Conservation (phyloP, 2,888 invertebrate species). For the Cephus spinipes region DNA sequence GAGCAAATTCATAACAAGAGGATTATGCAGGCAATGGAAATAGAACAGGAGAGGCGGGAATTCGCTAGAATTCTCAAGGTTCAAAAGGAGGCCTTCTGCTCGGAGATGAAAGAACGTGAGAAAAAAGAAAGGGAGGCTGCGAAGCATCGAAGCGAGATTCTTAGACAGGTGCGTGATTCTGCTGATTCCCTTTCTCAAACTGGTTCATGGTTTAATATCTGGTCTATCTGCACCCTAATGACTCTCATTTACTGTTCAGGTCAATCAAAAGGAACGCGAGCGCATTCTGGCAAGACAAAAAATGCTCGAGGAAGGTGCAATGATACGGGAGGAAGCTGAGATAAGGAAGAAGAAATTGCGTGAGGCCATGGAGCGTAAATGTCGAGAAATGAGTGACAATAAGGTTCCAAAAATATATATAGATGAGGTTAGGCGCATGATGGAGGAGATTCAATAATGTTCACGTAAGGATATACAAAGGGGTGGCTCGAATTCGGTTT, state of each 20-base stretch:
- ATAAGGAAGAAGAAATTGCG: slow-evolving; percentile 69
- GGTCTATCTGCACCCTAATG: background rate
- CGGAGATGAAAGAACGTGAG: slow-evolving; percentile 68
- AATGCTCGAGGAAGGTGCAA: slow-evolving; percentile 76
- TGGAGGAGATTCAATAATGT: slow-evolving; percentile 48
- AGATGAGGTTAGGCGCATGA: slow-evolving; percentile 65
- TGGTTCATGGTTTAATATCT: background rate
- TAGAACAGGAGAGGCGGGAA: slow-evolving; percentile 74
- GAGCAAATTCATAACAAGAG: slow-evolving; percentile 73
- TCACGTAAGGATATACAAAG: background rate
- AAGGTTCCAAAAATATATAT: slow-evolving; percentile 72
- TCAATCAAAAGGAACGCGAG: slow-evolving; percentile 77
- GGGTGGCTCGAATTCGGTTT: background rate
- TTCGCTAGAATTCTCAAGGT: slow-evolving; percentile 72
- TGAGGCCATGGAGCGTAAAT: slow-evolving; percentile 70
- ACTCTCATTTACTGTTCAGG: slow-evolving; percentile 39
- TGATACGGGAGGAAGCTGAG: slow-evolving; percentile 73
- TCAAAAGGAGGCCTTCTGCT: slow-evolving; percentile 69
- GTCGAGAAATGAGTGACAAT: slow-evolving; percentile 71
- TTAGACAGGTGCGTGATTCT: slow-evolving; percentile 69
- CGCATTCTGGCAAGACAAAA: slow-evolving; percentile 73
- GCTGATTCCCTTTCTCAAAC: background rate
- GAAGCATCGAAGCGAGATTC: slow-evolving; percentile 73
- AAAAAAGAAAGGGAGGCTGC: slow-evolving; percentile 66
- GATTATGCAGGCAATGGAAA: slow-evolving; percentile 75